Conservation (phyloP, 2,113 vertebrate species). For the Uria aalge region DNA sequence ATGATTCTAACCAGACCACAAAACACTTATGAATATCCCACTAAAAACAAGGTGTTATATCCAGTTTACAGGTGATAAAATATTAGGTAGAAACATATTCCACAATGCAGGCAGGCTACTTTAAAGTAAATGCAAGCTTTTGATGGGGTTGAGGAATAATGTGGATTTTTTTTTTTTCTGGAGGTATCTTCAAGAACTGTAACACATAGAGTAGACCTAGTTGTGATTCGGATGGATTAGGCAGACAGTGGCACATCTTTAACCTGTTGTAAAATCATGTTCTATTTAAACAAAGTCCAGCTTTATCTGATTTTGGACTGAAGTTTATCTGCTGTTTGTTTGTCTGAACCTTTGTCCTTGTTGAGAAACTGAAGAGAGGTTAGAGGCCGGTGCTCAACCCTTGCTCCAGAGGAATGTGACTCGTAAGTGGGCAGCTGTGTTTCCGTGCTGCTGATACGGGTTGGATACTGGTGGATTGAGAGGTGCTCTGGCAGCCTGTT, state of each 20-base stretch:
- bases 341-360: conserved; percentile 1
- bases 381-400: not conserved
- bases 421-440: not conserved
- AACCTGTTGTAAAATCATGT: not conserved
- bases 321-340: not conserved
- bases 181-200: not conserved
- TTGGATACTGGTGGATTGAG: rapidly evolving
- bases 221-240: not conserved
- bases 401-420: not conserved
- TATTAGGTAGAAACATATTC: not conserved
- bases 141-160: not conserved
- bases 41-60: not conserved
- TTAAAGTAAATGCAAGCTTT: not conserved
- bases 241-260: not conserved
- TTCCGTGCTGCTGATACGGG: not conserved
- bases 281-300: not conserved
- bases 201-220: not conserved
- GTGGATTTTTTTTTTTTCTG: not conserved
- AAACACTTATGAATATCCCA: not conserved
- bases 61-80: not conserved
- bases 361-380: not conserved
- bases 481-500: not conserved
- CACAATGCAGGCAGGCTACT: not conserved
- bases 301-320: not conserved
- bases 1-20: not conserved